Percentiles rank a stretch among this genome's conserved stretches.
These are phyloP conservation scores for Eriocheir sinensis DNA, from an alignment of 1,140 invertebrate genomes.

Conservation along the genomic window DNA sequence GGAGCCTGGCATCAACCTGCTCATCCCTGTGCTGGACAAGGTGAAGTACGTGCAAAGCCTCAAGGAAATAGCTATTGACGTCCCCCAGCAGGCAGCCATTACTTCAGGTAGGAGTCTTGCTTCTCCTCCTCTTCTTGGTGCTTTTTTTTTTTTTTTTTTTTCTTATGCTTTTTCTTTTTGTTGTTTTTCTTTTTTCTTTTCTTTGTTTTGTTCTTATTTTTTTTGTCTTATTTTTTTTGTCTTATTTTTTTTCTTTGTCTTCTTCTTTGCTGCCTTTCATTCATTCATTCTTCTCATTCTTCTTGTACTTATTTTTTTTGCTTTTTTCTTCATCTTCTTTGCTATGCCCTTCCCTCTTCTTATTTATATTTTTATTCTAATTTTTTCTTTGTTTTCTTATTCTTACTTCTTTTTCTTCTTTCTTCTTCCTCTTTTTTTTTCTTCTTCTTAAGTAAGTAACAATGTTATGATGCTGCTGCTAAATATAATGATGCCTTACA, in stretches of 20 bases:
- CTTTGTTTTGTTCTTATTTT: not conserved
- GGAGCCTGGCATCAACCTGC: slow-evolving; percentile 96
- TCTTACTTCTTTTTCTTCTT: not conserved
- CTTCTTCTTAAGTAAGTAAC: not conserved
- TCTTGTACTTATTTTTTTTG: not conserved
- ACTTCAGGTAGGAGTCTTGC: slow-evolving; percentile 83
- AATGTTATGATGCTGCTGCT: no score
- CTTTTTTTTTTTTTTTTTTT: not conserved
- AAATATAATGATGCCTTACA: no score
- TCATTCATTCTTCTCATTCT: not conserved
- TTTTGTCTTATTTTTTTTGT: not conserved
- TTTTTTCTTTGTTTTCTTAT: not conserved
- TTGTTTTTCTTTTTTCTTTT: not conserved
- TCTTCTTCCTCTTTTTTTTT: not conserved
- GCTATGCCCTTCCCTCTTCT: not conserved
- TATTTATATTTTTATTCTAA: not conserved
- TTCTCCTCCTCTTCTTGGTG: not conserved
- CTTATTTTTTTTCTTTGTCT: not conserved
- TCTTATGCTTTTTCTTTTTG: not conserved
- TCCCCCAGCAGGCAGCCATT: slow-evolving; percentile 99
- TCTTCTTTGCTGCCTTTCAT: not conserved
- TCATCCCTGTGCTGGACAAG: slow-evolving; percentile 95
- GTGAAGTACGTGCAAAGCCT: slow-evolving; percentile 99
- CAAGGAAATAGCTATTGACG: slow-evolving; percentile 99
- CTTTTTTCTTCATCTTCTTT: not conserved